Conservation (phyloP, 2,113 vertebrate genomes). For the Cisticola juncidis region DNA sequence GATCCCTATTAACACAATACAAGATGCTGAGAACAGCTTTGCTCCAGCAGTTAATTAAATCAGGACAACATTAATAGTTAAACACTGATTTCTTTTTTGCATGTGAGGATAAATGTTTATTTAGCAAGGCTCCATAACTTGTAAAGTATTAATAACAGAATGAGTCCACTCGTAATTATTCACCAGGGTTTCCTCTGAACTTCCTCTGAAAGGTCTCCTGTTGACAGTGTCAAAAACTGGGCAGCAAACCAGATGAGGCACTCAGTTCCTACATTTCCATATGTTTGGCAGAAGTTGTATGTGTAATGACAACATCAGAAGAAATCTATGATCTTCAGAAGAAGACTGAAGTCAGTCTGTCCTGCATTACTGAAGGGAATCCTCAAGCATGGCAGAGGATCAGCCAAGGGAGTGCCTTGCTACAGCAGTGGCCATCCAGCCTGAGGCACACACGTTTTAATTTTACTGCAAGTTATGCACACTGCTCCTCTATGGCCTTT, state of each 20-base stretch:
- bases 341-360: not conserved
- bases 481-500: not conserved
- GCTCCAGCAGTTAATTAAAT: not conserved
- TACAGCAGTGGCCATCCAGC: not conserved
- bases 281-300: not conserved
- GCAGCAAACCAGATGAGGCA: not conserved
- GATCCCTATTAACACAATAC: not conserved
- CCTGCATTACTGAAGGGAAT: not conserved
- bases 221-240: not conserved
- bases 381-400: not conserved
- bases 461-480: not conserved
- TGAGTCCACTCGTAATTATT: not conserved
- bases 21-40: not conserved
- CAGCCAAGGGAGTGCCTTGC: fast-evolving
- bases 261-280: not conserved
- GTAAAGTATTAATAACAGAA: not conserved
- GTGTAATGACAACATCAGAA: not conserved
- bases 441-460: not conserved
- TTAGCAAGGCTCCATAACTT: not conserved
- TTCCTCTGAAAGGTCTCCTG: slow-evolving; percentile 2
- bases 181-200: slow-evolving; percentile 1
- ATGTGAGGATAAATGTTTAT: not conserved
- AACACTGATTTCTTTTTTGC: not conserved
- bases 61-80: not conserved
- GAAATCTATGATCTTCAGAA: not conserved